phyloP scores from a whole-genome alignment of 2,113 vertebrate genomes.

The Mustela lutreola region DNA sequence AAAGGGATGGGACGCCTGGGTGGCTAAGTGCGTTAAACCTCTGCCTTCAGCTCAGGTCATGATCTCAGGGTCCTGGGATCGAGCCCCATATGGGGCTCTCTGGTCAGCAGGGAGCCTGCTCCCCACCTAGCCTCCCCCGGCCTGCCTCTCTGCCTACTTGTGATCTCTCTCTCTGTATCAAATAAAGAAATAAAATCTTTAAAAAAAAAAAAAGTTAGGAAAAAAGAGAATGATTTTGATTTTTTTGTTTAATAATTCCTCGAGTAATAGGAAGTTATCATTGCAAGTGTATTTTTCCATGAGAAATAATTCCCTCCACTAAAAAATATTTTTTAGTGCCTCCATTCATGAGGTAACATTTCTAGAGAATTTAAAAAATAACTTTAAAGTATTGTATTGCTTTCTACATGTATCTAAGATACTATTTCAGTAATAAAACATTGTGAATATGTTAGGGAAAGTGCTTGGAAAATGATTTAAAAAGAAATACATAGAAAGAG shows the following conservation, averaged over 20 bases:
- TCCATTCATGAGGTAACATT: neutral
- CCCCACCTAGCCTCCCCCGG: too few species aligned
- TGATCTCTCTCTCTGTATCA: too few species aligned
- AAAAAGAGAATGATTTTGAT: neutral
- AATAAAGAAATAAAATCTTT: too few species aligned
- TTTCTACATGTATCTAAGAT: neutral
- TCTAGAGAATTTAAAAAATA: neutral
- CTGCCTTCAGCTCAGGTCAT: too few species aligned
- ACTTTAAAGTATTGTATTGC: neutral
- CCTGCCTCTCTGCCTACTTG: too few species aligned
- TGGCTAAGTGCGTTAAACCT: too few species aligned
- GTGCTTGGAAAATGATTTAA: slow-evolving; percentile 22
- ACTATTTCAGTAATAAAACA: neutral
- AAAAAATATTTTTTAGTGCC: neutral
- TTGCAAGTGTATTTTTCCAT: neutral
- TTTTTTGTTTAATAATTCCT: neutral
- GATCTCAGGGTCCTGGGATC: too few species aligned
- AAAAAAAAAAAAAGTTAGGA: too few species aligned
- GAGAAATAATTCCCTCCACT: neutral
- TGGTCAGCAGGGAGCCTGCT: too few species aligned
- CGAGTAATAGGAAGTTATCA: neutral
- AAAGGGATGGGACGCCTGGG: neutral
- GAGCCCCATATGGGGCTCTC: too few species aligned
- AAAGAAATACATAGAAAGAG: neutral
- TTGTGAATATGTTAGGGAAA: slow-evolving; percentile 8